Conservation (phyloP, 2,888 invertebrate genomes). For the Pyrochroa serraticornis region DNA sequence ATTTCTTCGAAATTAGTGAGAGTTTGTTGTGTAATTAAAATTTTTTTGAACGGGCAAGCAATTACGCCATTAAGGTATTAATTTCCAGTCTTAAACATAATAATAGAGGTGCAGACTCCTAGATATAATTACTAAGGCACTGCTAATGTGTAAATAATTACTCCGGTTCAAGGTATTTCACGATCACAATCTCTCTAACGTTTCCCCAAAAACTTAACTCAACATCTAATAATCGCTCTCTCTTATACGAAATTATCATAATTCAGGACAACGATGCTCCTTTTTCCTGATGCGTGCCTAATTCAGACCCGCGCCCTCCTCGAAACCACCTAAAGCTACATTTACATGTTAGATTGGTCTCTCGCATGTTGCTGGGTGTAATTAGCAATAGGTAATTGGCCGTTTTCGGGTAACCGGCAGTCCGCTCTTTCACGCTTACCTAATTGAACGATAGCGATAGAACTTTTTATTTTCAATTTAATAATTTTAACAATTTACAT, state of each 20-base stretch:
- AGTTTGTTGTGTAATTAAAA: slow-evolving; percentile 36
- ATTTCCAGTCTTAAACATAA: slow-evolving; percentile 56
- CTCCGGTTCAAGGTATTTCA: slow-evolving; percentile 53
- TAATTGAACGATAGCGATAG: slow-evolving; percentile 5
- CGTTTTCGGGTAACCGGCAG: slow-evolving; percentile 11
- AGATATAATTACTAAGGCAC: slow-evolving; percentile 54
- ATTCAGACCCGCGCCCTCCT: slow-evolving; percentile 11
- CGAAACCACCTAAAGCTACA: slow-evolving; percentile 16
- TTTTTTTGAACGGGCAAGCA: slow-evolving; percentile 42
- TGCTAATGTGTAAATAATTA: slow-evolving; percentile 61
- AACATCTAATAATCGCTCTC: not conserved
- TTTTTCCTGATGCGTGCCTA: slow-evolving; percentile 24
- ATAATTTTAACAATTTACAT: too few relatives aligned
- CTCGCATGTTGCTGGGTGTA: slow-evolving; percentile 26
- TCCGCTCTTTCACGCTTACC: not conserved
- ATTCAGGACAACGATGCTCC: slow-evolving; percentile 18
- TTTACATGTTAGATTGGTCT: slow-evolving; percentile 35
- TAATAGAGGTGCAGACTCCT: slow-evolving; percentile 51
- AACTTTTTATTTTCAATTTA: not conserved
- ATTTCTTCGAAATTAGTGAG: too few relatives aligned
- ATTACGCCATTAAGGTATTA: slow-evolving; percentile 57
- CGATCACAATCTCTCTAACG: slow-evolving; percentile 50
- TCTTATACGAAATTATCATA: slow-evolving; percentile 16
- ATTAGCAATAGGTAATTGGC: slow-evolving; percentile 6
- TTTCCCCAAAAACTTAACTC: not conserved